Conservation (phyloP, 2,888 invertebrate species). For the Orthosia gracilis region DNA sequence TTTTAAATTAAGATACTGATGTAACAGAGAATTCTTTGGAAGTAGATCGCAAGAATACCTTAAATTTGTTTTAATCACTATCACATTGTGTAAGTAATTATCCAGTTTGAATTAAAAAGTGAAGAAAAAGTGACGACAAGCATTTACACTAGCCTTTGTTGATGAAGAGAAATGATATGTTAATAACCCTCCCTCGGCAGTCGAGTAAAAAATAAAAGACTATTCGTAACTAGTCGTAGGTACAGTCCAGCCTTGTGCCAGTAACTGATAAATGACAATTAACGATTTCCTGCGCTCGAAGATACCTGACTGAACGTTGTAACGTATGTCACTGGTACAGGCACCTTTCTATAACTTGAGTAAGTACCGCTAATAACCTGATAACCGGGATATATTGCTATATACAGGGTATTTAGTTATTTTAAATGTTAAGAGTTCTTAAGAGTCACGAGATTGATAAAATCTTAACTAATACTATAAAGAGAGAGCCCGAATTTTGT, state of each 20-base stretch:
- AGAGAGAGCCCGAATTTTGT: no score
- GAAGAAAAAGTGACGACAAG: not conserved
- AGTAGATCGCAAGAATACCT: not conserved
- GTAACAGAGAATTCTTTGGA: not conserved
- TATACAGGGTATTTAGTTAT: not conserved
- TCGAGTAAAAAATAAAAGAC: conserved; percentile 12
- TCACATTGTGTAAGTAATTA: conserved; percentile 14
- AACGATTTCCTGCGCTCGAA: conserved; percentile 65
- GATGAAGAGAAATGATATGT: not conserved
- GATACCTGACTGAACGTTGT: conserved; percentile 59
- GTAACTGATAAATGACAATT: conserved; percentile 65
- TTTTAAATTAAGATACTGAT: conserved; percentile 39
- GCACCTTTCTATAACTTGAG: conserved; percentile 59
- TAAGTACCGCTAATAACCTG: conserved; percentile 35
- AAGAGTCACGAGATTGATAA: no score
- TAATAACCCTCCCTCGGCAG: no score
- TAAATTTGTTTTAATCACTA: conserved; percentile 7
- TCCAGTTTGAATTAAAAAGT: not conserved
- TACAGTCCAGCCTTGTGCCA: conserved; percentile 65
- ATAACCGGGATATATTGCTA: conserved; percentile 39
- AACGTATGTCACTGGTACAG: conserved; percentile 47
- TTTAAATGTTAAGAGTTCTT: not conserved
- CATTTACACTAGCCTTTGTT: not conserved
- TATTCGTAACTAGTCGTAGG: conserved; percentile 16
- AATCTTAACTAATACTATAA: no score